Percentiles rank a stretch among this genome's conserved stretches.
Conservation (phyloP, 2,888 invertebrate genomes). For the Thecophora atra region DNA sequence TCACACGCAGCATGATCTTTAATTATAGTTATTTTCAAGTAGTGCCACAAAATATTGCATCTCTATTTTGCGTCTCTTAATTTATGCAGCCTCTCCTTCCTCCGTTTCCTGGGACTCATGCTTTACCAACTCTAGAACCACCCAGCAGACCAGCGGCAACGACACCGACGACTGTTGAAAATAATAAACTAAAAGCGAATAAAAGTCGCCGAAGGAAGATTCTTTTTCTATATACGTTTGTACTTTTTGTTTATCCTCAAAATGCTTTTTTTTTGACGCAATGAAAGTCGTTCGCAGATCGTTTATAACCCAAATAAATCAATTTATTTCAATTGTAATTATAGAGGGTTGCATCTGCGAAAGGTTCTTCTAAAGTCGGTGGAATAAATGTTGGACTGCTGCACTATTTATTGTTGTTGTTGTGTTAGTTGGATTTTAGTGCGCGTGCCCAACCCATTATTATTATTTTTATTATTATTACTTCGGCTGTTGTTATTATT, state of each 20-base stretch:
- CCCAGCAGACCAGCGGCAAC: neutral
- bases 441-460: constrained; percentile 40
- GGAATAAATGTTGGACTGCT: neutral
- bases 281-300: constrained; percentile 42
- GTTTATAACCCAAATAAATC: constrained; percentile 58
- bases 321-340: constrained; percentile 66
- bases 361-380: constrained; percentile 37
- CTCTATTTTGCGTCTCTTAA: constrained; percentile 24
- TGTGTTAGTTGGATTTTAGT: neutral
- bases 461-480: neutral
- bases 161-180: neutral
- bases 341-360: constrained; percentile 51
- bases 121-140: neutral
- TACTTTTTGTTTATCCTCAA: constrained; percentile 32
- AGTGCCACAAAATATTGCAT: constrained; percentile 16
- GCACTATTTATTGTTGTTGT: neutral
- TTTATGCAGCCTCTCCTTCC: constrained; percentile 44
- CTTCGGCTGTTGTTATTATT: constrained; percentile 13
- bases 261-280: constrained; percentile 55
- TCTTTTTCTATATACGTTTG: neutral
- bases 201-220: too few relatives aligned
- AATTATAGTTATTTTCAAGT: constrained; percentile 21
- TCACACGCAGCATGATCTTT: neutral
- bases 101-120: neutral
- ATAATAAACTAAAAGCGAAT: too few relatives aligned